phyloP scores from a whole-genome alignment of 2,888 invertebrate genomes.

The Macrophya annulata region DNA sequence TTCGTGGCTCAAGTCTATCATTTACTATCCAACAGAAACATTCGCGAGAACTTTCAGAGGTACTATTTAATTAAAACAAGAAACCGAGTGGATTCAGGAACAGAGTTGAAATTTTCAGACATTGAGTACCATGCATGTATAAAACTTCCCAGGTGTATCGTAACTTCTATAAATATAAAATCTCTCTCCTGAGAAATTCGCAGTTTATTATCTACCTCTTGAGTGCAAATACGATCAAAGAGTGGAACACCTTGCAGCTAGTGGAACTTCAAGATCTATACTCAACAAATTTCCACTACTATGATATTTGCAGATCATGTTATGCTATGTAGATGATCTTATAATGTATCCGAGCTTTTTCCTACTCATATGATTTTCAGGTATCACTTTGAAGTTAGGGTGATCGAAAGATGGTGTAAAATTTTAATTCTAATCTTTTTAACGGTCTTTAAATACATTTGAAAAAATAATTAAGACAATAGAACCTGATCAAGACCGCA shows the following conservation, averaged over 20 bases:
- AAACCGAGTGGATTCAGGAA: neutral
- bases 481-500: neutral
- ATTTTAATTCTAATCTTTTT: neutral
- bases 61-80: neutral
- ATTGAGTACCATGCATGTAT: neutral
- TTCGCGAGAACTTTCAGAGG: neutral
- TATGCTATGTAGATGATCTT: neutral
- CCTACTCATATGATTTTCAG: neutral
- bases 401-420: neutral
- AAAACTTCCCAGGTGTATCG: neutral
- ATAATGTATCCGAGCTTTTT: neutral
- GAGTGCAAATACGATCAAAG: constrained; percentile 3
- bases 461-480: neutral
- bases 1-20: neutral
- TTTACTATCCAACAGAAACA: neutral
- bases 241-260: neutral
- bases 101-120: neutral
- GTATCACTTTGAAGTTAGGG: neutral
- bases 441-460: neutral
- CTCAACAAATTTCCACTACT: neutral
- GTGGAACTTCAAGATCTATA: neutral
- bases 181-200: neutral
- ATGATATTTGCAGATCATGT: constrained; percentile 1
- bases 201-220: neutral
- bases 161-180: constrained; percentile 8